Evolutionary conservation across 2,113 vertebrate species (phyloP).

Genomic region (Paralichthys olivaceus): DNA sequence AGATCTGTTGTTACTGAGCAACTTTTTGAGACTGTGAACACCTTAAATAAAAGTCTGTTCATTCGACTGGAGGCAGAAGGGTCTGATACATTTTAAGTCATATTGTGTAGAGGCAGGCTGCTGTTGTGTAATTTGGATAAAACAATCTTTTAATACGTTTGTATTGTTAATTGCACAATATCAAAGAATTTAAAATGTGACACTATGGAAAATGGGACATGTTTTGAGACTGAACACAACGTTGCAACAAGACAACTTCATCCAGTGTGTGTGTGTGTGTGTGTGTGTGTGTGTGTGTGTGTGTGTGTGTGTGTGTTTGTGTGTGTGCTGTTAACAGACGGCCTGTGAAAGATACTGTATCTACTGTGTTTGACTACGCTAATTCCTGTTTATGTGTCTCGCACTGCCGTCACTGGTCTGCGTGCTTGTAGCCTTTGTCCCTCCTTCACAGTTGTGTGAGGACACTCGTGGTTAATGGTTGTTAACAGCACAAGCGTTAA

Average conservation of each 20-base stretch:
- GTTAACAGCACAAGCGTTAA: constrained; percentile 92
- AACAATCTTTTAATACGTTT: not conserved
- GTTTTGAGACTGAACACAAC: constrained; percentile 33
- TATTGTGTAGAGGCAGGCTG: too few relatives aligned
- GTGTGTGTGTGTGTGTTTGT: not conserved
- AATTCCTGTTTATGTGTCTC: constrained; percentile 69
- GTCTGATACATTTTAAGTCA: too few relatives aligned
- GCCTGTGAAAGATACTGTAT: constrained; percentile 34
- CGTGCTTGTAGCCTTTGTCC: constrained; percentile 82
- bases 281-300: constrained; percentile 59
- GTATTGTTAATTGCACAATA: not conserved
- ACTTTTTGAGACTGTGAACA: too few relatives aligned
- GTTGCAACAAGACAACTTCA: not conserved
- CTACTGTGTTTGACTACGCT: constrained; percentile 79
- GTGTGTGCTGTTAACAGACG: constrained; percentile 79
- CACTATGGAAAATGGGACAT: constrained; percentile 9
- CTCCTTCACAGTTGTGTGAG: constrained; percentile 88
- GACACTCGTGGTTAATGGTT: constrained; percentile 91
- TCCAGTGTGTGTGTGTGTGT: constrained; percentile 57
- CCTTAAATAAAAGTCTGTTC: too few relatives aligned
- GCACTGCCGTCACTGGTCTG: constrained; percentile 24
- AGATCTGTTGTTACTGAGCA: too few relatives aligned
- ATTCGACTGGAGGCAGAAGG: too few relatives aligned
- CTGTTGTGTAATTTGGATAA: not conserved
- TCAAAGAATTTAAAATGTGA: not conserved